Evolutionary conservation across 2,113 vertebrate species (phyloP), one percentile per base, ranked within the genome.

Genomic region (Oncorhynchus nerka): DNA sequence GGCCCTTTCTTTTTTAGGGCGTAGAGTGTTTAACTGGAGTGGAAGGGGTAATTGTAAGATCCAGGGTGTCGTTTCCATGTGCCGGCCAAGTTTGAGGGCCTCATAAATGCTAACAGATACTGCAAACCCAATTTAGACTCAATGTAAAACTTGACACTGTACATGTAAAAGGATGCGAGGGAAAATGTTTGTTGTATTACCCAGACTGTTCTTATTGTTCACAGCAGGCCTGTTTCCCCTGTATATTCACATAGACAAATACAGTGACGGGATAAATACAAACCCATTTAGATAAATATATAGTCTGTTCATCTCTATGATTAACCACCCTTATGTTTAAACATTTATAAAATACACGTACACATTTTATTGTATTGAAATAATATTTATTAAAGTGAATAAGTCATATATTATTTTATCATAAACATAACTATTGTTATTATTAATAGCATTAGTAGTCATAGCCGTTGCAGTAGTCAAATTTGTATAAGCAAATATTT

Each of bases 61-160:
- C 70, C 9, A 32, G 11, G 64, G 70, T 68, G 67, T 79, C 51
- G 79, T 81, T 87, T 87, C 67, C 30, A 79, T 75, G 70, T 7
- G 69, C 75, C 59, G 61, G 48, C 66, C 39, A 69, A 62, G 85
- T 78, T 73, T 75, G 51, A 68, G 22, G 51, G 12, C 62, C 77
- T 85, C 70, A 49, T 84, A 82, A 89, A 81, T 24, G 68, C 68
- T 66, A 81, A 78, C 69, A 74, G 70, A 84, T 76, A 61, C 62
- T 77, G 76, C 79, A 79, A 76, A 30, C 59, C 74, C 51, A 78
- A 81, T 77, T 88, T 76, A 77, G 65, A 74, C 67, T 4, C 61
- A 78, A 77, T n/a, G 24, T 79, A 71, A 76, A 79, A 65, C 74
- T 79, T n/a, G 13, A 66, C 11, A 22, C 64, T 71, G 70, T 59